Percentiles rank a stretch among this genome's conserved stretches.
These are phyloP conservation scores for Agriopis aurantiaria DNA, from an alignment of 2,888 invertebrate genomes.

Conservation along the genomic window DNA sequence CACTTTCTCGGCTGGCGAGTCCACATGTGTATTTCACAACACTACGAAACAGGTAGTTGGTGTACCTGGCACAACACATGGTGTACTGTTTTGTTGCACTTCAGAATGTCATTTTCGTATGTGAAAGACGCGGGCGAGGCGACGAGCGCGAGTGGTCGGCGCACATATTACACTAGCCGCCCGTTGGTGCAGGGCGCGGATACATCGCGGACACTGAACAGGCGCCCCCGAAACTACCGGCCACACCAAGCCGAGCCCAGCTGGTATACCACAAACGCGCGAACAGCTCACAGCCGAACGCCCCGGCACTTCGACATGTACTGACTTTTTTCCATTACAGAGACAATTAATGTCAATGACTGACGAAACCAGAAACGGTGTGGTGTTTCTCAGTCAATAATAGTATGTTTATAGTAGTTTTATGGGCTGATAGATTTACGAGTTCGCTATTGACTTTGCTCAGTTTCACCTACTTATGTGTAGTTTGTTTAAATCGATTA, in stretches of 20 bases:
- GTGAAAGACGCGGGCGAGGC: slow-evolving; percentile 55
- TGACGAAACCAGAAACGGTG: slow-evolving; percentile 73
- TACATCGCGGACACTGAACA: slow-evolving; percentile 48
- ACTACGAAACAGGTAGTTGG: slow-evolving; percentile 80
- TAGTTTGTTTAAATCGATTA: slow-evolving; percentile 34
- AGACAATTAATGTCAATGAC: slow-evolving; percentile 79
- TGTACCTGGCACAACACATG: slow-evolving; percentile 81
- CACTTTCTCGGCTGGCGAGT: slow-evolving; percentile 80
- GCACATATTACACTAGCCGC: slow-evolving; percentile 75
- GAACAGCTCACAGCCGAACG: slow-evolving; percentile 54
- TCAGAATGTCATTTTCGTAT: slow-evolving; percentile 75
- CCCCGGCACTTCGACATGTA: slow-evolving; percentile 66
- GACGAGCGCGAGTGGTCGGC: slow-evolving; percentile 64
- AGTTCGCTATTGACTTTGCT: slow-evolving; percentile 33
- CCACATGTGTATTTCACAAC: slow-evolving; percentile 84
- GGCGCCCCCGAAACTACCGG: slow-evolving; percentile 60
- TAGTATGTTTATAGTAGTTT: slow-evolving; percentile 57
- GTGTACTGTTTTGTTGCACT: slow-evolving; percentile 62
- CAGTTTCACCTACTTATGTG: slow-evolving; percentile 14
- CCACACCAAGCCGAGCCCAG: slow-evolving; percentile 33
- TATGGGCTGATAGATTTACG: slow-evolving; percentile 52
- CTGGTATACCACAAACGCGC: slow-evolving; percentile 53
- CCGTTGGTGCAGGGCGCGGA: slow-evolving; percentile 56
- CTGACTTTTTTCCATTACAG: slow-evolving; percentile 73
- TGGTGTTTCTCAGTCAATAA: slow-evolving; percentile 67